Percentiles rank a stretch among this genome's conserved stretches.
These are phyloP conservation scores for Leptodirus hochenwartii DNA, from an alignment of 2,888 invertebrate species.

Conservation along the genomic window DNA sequence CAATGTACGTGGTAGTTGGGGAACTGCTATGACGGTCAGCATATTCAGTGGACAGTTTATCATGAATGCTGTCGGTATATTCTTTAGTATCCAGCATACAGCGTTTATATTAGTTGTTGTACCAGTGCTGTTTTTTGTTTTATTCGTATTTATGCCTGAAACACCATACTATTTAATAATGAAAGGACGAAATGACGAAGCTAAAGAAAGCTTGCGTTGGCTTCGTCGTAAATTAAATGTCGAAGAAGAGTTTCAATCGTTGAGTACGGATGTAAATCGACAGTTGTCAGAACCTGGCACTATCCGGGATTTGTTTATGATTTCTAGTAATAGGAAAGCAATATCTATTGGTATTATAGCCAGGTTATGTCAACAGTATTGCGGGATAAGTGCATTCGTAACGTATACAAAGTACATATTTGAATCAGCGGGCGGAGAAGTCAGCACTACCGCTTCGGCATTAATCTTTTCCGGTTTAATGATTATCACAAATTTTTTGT, in stretches of 20 bases:
- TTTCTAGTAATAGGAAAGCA: constrained; percentile 18
- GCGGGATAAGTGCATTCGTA: constrained; percentile 18
- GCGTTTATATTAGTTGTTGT: constrained; percentile 12
- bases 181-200: constrained; percentile 15
- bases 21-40: constrained; percentile 15
- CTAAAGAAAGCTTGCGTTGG: constrained; percentile 15
- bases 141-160: constrained; percentile 19
- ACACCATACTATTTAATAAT: constrained; percentile 21
- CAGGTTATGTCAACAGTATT: constrained; percentile 19
- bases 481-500: constrained; percentile 10
- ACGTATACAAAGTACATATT: constrained; percentile 21
- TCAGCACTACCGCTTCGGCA: constrained; percentile 18
- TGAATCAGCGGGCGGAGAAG: constrained; percentile 19
- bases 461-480: constrained; percentile 17
- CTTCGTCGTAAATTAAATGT: constrained; percentile 17
- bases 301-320: constrained; percentile 17
- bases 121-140: constrained; percentile 15
- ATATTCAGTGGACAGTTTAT: constrained; percentile 17
- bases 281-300: constrained; percentile 19
- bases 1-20: constrained; percentile 19
- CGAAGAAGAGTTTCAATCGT: constrained; percentile 15
- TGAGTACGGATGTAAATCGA: constrained; percentile 17
- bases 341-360: constrained; percentile 15
- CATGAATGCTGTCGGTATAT: constrained; percentile 18
- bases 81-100: constrained; percentile 11